These are phyloP conservation scores for Idris sp. DNA, from an alignment of 1,140 invertebrate genomes.

Conservation along the genomic window DNA sequence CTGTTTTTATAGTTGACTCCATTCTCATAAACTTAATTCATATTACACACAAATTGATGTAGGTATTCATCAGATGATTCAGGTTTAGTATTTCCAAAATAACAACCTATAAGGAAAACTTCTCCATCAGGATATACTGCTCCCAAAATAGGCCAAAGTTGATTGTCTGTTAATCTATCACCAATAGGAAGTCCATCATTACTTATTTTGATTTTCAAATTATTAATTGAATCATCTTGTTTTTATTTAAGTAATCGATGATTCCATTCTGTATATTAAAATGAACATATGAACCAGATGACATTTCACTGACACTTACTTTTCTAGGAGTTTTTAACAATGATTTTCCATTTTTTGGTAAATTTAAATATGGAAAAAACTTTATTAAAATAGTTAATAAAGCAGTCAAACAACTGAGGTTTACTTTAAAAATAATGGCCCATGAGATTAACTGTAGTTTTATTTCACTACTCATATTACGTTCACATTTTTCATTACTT, in stretches of 20 bases:
- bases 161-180: background rate
- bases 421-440: conserved; percentile 10
- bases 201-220: background rate
- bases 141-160: conserved; percentile 1
- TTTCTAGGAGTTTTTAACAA: conserved; percentile 14
- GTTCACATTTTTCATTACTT: too few relatives aligned
- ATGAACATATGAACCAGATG: conserved; percentile 1
- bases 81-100: background rate
- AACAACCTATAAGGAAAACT: background rate
- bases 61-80: background rate
- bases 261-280: conserved; percentile 54
- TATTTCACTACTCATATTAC: too few relatives aligned
- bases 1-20: background rate
- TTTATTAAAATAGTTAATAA: conserved; percentile 3
- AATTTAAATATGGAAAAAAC: conserved; percentile 2
- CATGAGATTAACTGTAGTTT: too few relatives aligned
- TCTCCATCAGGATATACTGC: background rate
- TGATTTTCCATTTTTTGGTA: conserved; percentile 12
- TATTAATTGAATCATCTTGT: background rate
- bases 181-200: background rate
- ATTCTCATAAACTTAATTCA: background rate
- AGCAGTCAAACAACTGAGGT: conserved; percentile 5
- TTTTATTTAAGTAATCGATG: conserved; percentile 20
- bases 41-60: background rate
- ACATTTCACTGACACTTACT: background rate